Evolutionary conservation across 2,797 vertebrate species (phyloP), one percentile per base, ranked within the genome.

Genomic region (Sebastes paucispinis): DNA sequence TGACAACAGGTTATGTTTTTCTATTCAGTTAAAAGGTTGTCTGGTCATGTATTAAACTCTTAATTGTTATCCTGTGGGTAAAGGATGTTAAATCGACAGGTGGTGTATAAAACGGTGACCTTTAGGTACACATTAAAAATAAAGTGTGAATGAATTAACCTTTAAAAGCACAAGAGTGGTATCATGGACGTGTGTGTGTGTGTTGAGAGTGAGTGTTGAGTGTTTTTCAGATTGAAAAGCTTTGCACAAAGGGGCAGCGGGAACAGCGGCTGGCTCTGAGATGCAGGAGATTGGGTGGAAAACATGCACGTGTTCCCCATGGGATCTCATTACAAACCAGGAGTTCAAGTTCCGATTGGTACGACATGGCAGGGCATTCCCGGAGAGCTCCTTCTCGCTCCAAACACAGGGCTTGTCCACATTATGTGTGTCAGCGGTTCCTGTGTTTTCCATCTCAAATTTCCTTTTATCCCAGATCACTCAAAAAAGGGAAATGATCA

Each of bases 301-400:
- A 92, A 84, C 68, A 77, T 75, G 66, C 67, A 55, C 6, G 8
- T 69, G 64, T 85, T 87, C 90, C 88, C 88, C 86, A 70, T 75
- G 83, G 77, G 91, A 86, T 86, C 81, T 88, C 71, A 88, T 92
- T 91, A 89, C 90, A 83, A 85, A 82, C 62, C 87, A 75, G 81
- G 68, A 88, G 73, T 77, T 88, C 72, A 79, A 31, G 79, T 88
- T 91, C 90, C 78, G 77, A 52, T 69, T 69, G 77, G 79, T 74
- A 68, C 14, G 39, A 83, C 71, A 39, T 39, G 36, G 63, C 22
- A 47, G 63, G 86, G 50, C 80, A 79, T 88, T 92, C 81, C 86
- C 66, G 69, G 74, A 88, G 85, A 86, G 74, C 77, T 85, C 69
- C 80, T 65, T 73, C 78, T 73, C 10, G 3, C 66, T 75, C 69